A percentile compares a stretch with the other conserved stretches of the same genome.
These are phyloP conservation scores for Megatriorchis doriae DNA, from an alignment of 2,113 vertebrate genomes.

Conservation along the genomic window DNA sequence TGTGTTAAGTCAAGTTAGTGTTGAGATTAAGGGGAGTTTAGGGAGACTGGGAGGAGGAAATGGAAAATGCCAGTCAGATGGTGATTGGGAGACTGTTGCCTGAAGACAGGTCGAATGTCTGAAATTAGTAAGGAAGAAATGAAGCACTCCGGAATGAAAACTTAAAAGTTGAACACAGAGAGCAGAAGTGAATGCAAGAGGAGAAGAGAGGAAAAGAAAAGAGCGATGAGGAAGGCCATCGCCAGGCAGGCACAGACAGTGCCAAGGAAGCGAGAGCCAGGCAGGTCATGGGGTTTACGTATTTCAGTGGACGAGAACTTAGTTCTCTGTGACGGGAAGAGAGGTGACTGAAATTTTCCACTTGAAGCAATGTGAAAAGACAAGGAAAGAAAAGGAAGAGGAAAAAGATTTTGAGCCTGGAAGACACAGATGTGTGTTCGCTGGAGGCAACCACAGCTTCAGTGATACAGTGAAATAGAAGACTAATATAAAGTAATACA, in stretches of 20 bases:
- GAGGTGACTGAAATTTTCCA: not conserved
- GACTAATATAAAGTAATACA: not conserved
- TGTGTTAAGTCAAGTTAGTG: not conserved
- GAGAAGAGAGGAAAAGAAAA: not conserved
- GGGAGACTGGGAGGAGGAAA: not conserved
- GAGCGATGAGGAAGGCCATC: fast-evolving
- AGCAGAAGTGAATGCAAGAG: not conserved
- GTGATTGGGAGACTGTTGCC: not conserved
- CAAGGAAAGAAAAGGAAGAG: not conserved
- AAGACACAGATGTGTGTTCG: not conserved
- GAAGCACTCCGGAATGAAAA: not conserved
- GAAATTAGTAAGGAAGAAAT: not conserved
- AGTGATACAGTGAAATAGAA: not conserved
- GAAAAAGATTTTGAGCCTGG: not conserved
- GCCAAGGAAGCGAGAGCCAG: not conserved
- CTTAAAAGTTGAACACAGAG: not conserved
- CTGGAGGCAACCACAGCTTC: not conserved
- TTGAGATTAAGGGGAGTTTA: not conserved
- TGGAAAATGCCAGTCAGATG: not conserved
- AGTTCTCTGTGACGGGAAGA: not conserved
- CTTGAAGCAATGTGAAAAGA: not conserved
- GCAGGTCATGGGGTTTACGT: not conserved
- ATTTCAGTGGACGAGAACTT: not conserved
- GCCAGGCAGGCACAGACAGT: not conserved
- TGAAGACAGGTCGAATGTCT: not conserved